Evolutionary conservation across 2,888 invertebrate genomes (phyloP).

Genomic region (Diarsia mendica): DNA sequence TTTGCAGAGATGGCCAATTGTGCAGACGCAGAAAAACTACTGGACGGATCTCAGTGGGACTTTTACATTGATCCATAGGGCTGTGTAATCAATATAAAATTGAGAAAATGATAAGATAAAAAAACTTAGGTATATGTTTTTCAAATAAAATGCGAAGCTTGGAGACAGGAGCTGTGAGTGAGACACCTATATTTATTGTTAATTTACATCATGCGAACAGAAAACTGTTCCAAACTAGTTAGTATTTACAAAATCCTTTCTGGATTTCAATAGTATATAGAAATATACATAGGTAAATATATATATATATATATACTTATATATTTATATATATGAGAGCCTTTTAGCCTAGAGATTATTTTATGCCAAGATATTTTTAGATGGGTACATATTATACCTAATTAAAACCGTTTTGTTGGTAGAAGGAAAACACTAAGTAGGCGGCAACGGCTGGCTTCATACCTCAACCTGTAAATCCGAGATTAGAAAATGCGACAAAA

Average conservation of each 20-base stretch:
- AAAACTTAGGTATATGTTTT: not conserved
- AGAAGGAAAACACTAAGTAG: slow-evolving; percentile 67
- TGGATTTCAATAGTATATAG: slow-evolving; percentile 24
- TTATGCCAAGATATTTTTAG: slow-evolving; percentile 37
- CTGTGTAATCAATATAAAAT: slow-evolving; percentile 59
- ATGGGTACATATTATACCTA: slow-evolving; percentile 19
- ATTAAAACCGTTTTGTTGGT: slow-evolving; percentile 56
- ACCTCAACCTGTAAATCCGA: slow-evolving; percentile 42
- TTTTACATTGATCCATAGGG: slow-evolving; percentile 57
- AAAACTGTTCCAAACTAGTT: slow-evolving; percentile 57
- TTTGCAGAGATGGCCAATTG: slow-evolving; percentile 99
- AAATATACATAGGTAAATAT: slow-evolving; percentile 29
- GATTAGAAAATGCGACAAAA: not conserved
- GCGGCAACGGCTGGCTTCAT: slow-evolving; percentile 39
- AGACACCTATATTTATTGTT: slow-evolving; percentile 51
- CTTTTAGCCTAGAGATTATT: slow-evolving; percentile 43
- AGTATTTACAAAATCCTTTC: slow-evolving; percentile 52
- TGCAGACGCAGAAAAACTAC: slow-evolving; percentile 49
- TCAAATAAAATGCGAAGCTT: slow-evolving; percentile 20
- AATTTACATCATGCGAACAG: slow-evolving; percentile 55
- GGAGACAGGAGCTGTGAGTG: slow-evolving; percentile 29
- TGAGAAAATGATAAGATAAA: slow-evolving; percentile 7
- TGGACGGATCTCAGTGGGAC: slow-evolving; percentile 66
- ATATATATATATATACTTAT: too few relatives aligned
- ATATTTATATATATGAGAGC: slow-evolving; percentile 44